Evolutionary conservation across 2,888 invertebrate species (phyloP), one percentile per base, ranked within the genome.

Genomic region (Lamproptera curius): DNA sequence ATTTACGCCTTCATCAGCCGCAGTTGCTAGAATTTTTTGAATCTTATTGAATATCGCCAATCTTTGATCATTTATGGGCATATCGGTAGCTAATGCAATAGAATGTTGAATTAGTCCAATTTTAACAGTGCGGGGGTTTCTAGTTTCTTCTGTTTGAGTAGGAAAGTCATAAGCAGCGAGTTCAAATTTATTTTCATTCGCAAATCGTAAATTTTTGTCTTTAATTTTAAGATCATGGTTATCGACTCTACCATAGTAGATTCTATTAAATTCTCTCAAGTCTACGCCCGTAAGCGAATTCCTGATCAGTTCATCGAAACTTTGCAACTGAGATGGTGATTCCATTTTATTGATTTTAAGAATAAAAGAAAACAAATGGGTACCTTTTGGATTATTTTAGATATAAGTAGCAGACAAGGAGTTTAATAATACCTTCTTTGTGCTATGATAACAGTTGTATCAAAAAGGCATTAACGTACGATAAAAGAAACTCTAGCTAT

Each of bases 81-180:
- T 91, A 28, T 91, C 90, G 1, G 99, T 96, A 0, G 94, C 89
- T 39, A 92, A 63, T 0, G 92, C 95, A 49, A 96, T 94, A 36
- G 93, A 90, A 78, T 98, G 93, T 82, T 99, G 99, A 57, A 99
- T 92, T 26, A 95, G 81, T 10, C 95, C 99, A 8, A 97, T 91
- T 55, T 93, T 90, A 0, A 98, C 94, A 23, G 93, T 69, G 41
- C 95, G 90, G 0, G 94, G 91, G 11, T 88, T 73, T 43, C 97
- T 90, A 1, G 91, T 80, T 59, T 94, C 90, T 83, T 97, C 97
- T 23, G 67, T 65, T 6, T 88, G 83, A 0, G 93, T 92, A 2
- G 88, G 83, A 63, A 98, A 93, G 31, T 84, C 84, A 76, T 92
- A 97, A 0, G 92, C 93, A 63, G 92, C 89, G 3, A 98, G 71